Conservation (phyloP, 2,797 vertebrate genomes). For the Stomatorhinus walkeri region DNA sequence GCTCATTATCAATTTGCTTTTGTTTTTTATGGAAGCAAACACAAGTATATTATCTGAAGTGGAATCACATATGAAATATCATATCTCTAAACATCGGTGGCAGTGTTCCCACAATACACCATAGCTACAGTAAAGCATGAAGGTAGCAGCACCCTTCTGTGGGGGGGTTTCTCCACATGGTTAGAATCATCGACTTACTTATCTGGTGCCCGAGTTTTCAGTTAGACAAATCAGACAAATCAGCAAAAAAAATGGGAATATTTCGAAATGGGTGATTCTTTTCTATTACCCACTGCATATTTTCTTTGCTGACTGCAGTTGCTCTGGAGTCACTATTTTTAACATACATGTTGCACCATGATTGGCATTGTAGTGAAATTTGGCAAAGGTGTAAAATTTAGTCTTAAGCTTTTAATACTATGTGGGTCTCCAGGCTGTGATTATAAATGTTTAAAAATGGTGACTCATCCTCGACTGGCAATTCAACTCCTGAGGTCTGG, state of each 20-base stretch:
- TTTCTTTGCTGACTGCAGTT: background rate
- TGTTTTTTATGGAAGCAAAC: background rate
- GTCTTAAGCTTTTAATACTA: constrained; percentile 1
- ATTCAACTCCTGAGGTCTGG: background rate
- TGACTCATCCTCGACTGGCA: background rate
- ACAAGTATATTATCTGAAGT: background rate
- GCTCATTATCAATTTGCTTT: background rate
- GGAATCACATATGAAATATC: background rate
- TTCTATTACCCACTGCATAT: background rate
- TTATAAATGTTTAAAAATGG: background rate
- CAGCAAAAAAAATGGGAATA: too few species aligned
- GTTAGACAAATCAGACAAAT: background rate
- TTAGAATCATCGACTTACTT: background rate
- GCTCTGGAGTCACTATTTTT: background rate
- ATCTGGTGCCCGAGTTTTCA: background rate
- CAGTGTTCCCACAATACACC: too few species aligned
- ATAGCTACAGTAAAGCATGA: too few species aligned
- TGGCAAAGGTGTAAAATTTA: background rate
- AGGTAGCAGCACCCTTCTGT: too few species aligned
- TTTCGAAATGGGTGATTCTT: too few species aligned
- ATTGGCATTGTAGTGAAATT: background rate
- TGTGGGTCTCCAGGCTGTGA: background rate
- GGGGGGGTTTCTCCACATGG: background rate
- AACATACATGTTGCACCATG: background rate
- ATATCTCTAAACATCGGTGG: background rate